phyloP scores from a whole-genome alignment of 2,888 invertebrate genomes.

The Chromoteleia sp. region DNA sequence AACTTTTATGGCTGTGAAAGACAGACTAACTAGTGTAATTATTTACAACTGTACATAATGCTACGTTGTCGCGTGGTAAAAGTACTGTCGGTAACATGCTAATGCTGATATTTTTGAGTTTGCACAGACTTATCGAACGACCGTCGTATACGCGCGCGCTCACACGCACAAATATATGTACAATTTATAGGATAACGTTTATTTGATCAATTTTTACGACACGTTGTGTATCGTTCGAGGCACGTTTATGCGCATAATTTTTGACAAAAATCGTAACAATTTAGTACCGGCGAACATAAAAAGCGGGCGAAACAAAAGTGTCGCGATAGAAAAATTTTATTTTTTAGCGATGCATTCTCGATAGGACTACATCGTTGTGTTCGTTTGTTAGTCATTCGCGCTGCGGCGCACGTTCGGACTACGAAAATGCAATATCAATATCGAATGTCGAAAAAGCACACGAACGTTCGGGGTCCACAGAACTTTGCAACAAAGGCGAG shows the following conservation, averaged over 20 bases:
- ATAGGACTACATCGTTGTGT: conserved; percentile 5
- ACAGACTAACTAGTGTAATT: no score
- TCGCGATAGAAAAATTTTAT: conserved; percentile 19
- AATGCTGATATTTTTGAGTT: no score
- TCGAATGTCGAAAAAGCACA: conserved; percentile 20
- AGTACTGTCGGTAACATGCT: no score
- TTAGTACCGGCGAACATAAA: not conserved
- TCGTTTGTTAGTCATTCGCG: conserved; percentile 42
- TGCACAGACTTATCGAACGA: no score
- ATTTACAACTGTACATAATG: no score
- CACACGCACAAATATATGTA: no score
- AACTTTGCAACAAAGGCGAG: conserved; percentile 9
- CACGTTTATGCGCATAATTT: not conserved
- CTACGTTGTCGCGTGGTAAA: no score
- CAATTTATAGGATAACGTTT: conserved; percentile 1
- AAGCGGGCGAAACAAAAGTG: not conserved
- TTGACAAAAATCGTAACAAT: not conserved
- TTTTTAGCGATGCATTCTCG: conserved; percentile 10
- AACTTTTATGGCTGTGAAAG: no score
- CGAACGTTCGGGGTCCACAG: conserved; percentile 5
- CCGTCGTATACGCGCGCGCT: no score
- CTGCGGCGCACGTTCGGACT: conserved; percentile 24
- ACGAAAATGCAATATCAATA: conserved; percentile 47
- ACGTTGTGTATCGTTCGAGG: not conserved
- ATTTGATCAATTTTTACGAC: not conserved